Percentiles rank a stretch among this genome's conserved stretches.
These are phyloP conservation scores for Callyntrura sp. DNA, from an alignment of 2,888 invertebrate genomes.

Conservation along the genomic window DNA sequence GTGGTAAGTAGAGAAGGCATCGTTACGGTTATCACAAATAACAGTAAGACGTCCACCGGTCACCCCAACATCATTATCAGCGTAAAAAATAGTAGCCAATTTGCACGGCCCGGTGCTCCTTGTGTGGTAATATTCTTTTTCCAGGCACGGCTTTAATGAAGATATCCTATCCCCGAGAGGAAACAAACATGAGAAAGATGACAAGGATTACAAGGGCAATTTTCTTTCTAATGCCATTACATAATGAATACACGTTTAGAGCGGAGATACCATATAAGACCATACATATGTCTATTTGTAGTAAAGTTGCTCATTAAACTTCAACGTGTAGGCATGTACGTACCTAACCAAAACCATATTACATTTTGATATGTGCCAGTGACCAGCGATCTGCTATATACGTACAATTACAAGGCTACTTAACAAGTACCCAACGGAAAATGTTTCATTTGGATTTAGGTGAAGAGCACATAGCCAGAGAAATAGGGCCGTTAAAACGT, in stretches of 20 bases:
- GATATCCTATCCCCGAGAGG: slow-evolving; percentile 3
- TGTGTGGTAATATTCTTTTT: background rate
- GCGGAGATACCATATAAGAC: too few relatives aligned
- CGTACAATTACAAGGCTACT: too few relatives aligned
- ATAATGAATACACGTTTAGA: background rate
- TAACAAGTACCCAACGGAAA: slow-evolving; percentile 9
- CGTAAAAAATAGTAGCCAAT: slow-evolving; percentile 42
- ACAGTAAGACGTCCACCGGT: background rate
- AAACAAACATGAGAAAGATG: background rate
- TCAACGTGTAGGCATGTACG: background rate
- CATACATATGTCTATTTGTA: too few relatives aligned
- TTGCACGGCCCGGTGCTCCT: slow-evolving; percentile 20
- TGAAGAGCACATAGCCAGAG: too few relatives aligned
- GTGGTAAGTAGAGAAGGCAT: background rate
- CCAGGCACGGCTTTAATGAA: slow-evolving; percentile 8
- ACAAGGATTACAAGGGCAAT: slow-evolving; percentile 48
- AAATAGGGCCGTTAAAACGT: background rate
- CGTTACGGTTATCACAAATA: background rate
- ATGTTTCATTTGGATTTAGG: slow-evolving; percentile 3
- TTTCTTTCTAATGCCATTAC: slow-evolving; percentile 26
- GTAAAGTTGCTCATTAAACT: slow-evolving; percentile 49
- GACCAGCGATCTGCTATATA: too few relatives aligned
- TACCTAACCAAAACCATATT: too few relatives aligned
- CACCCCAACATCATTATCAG: background rate
- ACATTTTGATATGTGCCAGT: too few relatives aligned